Evolutionary conservation across 2,888 invertebrate species (phyloP).

Genomic region (Cataglyphis rosenhaueri): DNA sequence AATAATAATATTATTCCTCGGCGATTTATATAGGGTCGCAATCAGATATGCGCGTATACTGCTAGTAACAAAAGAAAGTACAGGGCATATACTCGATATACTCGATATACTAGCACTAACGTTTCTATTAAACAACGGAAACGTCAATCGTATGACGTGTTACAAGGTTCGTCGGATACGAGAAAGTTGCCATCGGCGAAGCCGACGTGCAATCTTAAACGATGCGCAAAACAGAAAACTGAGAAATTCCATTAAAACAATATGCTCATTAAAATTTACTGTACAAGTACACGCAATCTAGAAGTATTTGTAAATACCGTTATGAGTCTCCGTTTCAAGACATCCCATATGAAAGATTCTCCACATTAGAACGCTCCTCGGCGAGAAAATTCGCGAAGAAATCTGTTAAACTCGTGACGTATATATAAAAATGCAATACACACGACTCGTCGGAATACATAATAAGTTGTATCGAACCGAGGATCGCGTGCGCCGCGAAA

Average conservation of each 20-base stretch:
- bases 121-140: slow-evolving; percentile 72
- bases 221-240: neutral
- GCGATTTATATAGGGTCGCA: neutral
- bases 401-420: slow-evolving; percentile 36
- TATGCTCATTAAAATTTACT: neutral
- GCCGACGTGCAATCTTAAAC: slow-evolving; percentile 21
- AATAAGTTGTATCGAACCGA: slow-evolving; percentile 69
- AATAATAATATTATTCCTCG: neutral
- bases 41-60: neutral
- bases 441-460: slow-evolving; percentile 60
- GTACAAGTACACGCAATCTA: neutral
- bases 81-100: slow-evolving; percentile 48
- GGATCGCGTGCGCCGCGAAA: slow-evolving; percentile 81
- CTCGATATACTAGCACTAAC: slow-evolving; percentile 57
- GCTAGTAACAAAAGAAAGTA: slow-evolving; percentile 63
- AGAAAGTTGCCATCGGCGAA: slow-evolving; percentile 62
- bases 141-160: slow-evolving; percentile 68
- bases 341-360: neutral
- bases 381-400: slow-evolving; percentile 8
- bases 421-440: slow-evolving; percentile 37
- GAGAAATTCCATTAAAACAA: neutral
- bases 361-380: neutral
- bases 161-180: slow-evolving; percentile 65
- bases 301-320: neutral
- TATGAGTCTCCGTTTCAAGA: neutral